Conservation (phyloP, 2,113 vertebrate species). For the Oxyruncus cristatus region DNA sequence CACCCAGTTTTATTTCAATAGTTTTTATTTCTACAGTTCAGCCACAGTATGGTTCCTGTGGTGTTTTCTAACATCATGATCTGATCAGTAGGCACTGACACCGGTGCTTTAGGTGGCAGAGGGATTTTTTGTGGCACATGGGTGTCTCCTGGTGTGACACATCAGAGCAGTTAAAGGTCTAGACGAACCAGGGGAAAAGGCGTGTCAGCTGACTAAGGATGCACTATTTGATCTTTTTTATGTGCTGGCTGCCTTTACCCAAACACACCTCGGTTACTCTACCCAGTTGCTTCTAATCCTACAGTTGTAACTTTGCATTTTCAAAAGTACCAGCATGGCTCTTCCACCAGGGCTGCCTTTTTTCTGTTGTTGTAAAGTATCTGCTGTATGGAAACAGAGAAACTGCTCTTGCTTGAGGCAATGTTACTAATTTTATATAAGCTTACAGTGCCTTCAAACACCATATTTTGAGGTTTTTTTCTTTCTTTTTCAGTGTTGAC, state of each 20-base stretch:
- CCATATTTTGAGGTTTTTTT: accelerated
- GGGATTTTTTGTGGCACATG: neutral
- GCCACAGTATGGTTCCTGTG: neutral
- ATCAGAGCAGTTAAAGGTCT: neutral
- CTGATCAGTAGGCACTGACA: neutral
- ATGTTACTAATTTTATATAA: neutral
- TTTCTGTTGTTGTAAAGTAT: neutral
- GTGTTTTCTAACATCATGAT: neutral
- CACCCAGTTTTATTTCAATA: neutral
- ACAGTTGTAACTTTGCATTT: neutral
- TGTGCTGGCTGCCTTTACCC: neutral
- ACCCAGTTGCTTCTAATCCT: neutral
- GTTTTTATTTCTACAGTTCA: neutral
- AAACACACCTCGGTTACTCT: neutral
- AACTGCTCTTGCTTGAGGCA: neutral
- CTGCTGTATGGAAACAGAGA: neutral
- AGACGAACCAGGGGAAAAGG: neutral
- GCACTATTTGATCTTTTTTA: neutral
- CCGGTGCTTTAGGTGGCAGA: neutral
- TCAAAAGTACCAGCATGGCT: neutral
- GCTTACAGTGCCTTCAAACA: neutral
- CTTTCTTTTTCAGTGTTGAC: neutral
- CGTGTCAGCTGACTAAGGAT: neutral
- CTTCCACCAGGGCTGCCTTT: neutral
- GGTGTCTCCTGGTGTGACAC: neutral